Conservation (phyloP, 2,797 vertebrate genomes). For the Chelidonichthys spinosus region DNA sequence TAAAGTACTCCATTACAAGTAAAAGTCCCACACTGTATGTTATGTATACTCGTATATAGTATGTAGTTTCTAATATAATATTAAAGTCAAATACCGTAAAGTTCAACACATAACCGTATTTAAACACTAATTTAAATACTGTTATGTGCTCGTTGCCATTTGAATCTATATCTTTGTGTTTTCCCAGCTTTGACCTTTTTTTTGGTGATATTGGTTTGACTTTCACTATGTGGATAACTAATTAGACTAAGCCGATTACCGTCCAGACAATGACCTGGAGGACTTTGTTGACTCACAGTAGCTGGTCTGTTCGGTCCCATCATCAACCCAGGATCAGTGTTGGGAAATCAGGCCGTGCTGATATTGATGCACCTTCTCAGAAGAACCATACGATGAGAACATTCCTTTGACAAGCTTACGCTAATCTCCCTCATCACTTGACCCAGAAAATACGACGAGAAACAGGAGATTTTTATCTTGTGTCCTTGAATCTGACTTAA, state of each 20-base stretch:
- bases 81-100: not conserved
- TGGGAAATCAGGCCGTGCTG: not conserved
- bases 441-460: constrained; percentile 39
- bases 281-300: constrained; percentile 21
- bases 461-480: constrained; percentile 35
- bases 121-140: not conserved
- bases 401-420: constrained; percentile 58
- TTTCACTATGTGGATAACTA: not conserved
- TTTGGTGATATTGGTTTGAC: not conserved
- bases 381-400: constrained; percentile 46
- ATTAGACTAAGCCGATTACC: constrained; percentile 32
- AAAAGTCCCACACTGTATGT: not conserved
- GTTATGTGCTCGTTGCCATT: not conserved
- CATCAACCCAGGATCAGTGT: constrained; percentile 36
- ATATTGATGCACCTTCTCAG: constrained; percentile 26
- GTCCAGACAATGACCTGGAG: constrained; percentile 12
- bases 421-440: constrained; percentile 55
- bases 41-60: too few relatives aligned
- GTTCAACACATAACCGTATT: not conserved
- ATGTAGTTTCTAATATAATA: not conserved
- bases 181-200: not conserved
- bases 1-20: not conserved
- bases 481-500: constrained; percentile 11
- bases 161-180: not conserved
- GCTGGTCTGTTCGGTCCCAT: constrained; percentile 34